phyloP scores from a whole-genome alignment of 2,888 invertebrate species.

The Heliothis peltigera region DNA sequence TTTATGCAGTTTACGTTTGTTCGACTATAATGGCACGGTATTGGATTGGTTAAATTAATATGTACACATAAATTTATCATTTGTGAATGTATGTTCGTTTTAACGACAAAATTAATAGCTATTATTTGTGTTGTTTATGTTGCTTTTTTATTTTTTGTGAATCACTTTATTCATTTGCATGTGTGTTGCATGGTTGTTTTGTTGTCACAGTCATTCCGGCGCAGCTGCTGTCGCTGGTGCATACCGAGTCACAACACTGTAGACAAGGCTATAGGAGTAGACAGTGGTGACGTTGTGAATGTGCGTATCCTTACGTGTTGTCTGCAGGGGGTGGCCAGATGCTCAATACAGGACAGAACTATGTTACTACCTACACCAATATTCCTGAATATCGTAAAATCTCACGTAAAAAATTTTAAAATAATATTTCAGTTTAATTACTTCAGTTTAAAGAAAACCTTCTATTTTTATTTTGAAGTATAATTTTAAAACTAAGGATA shows the following conservation, averaged over 20 bases:
- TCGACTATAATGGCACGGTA: background rate
- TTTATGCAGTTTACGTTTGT: constrained; percentile 12
- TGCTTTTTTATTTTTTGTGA: constrained; percentile 61
- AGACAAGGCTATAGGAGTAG: constrained; percentile 78
- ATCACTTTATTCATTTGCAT: constrained; percentile 72
- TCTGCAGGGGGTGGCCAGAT: constrained; percentile 47
- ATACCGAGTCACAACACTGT: constrained; percentile 73
- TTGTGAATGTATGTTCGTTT: background rate
- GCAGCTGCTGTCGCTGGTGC: constrained; percentile 85
- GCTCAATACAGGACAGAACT: constrained; percentile 46
- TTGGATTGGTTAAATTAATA: constrained; percentile 16
- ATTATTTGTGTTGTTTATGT: constrained; percentile 50
- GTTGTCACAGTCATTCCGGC: constrained; percentile 85
- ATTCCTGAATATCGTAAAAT: constrained; percentile 35
- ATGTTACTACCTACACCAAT: constrained; percentile 23
- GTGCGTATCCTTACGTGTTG: constrained; percentile 77
- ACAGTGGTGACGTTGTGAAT: constrained; percentile 72
- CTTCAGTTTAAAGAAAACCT: too few species aligned
- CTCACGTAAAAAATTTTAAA: too few species aligned
- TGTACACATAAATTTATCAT: background rate
- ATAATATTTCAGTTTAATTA: too few species aligned
- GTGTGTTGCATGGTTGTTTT: constrained; percentile 85
- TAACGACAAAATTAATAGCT: constrained; percentile 11
- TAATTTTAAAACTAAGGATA: background rate
- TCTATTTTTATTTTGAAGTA: constrained; percentile 4